Evolutionary conservation across 1,140 invertebrate species (phyloP), one percentile per base, ranked within the genome.

Genomic region (Neodiprion pinetum): DNA sequence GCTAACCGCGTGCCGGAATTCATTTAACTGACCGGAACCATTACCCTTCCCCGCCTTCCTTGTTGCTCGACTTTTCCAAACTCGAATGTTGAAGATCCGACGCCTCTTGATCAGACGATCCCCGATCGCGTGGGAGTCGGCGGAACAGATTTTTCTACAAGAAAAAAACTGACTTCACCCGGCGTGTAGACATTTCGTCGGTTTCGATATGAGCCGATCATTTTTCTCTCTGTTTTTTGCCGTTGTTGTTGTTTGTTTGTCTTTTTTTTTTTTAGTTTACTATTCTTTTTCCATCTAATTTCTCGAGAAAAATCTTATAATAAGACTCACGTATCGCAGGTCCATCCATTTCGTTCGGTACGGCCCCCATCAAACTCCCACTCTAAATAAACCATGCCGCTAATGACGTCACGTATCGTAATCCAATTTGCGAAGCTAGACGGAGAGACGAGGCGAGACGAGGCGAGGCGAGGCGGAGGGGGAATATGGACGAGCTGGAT

Each of bases 351-450:
- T 53, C 50, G 50, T 21, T 21, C 1, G 17, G 17, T 21, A 21
- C 17, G 17, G 1, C 50, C 50, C 50, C 50, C 50, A 53, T 53
- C 50, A 53, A 53, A 47, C 70, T 49, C 70, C 17, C 70, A 49
- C 70, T 68, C 73, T 76, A 83, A 85, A 85, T 86, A 84, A 83
- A 85, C 79, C 81, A 85, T 84, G 74, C 79, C 73, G 77, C 82
- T 88, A 86, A 89, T 83, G 80, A 85, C 81, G 82, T 88, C 88
- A 88, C 86, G 86, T 88, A 86, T 85, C 83, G 80, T 85, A 84
- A 88, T 88, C 86, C 84, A 87, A 88, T 88, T 88, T 87, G 81
- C 70, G 67, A 53, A 53, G 50, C 50, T 53, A n/a, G 12, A 70
- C 69, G 72, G 47, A 70, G 70, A 74, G 65, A 14, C 10, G 61